Evolutionary conservation across 2,113 vertebrate species (phyloP), one percentile per base, ranked within the genome.

Genomic region (Takifugu flavidus): DNA sequence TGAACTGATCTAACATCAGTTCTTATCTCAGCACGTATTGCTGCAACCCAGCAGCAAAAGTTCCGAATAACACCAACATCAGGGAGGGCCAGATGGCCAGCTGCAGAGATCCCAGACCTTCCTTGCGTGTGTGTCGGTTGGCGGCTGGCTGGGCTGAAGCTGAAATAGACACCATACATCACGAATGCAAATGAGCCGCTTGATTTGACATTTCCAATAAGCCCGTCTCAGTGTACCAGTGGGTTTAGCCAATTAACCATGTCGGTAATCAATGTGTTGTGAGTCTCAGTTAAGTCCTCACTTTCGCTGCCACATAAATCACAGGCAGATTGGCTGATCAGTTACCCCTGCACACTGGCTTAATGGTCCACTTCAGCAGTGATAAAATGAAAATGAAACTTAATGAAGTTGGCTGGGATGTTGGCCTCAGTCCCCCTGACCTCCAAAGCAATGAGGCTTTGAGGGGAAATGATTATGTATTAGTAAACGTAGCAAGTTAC

Each of bases 141-240:
- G 67, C 82, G 34, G 84, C 85, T 80, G 86, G 83, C 70, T 70
- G 83, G 74, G 78, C 86, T 87, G 78, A 82, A 83, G 85, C 79
- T 72, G 71, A 72, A 87, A 86, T 84, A 82, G 85, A 87, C 75
- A 26, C 72, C 79, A 84, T 89, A 81, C 80, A 87, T 91, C 89
- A 91, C 74, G 80, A 85, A 91, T 92, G 87, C 88, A 91, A 91
- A 89, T 88, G 84, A 88, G 85, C 70, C 28, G 57, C 78, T 87
- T 87, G 85, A 89, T 89, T 89, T 91, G 90, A 91, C 89, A 90
- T 90, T 89, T 88, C 87, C 89, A 90, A 90, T 90, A 88, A 91
- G 88, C 86, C 75, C 26, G 78, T 88, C 86, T 90, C 84, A 73
- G 65, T 87, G 84, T 89, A 88, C 79, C 82, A 82, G 77, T 85